Evolutionary conservation across 2,797 vertebrate species (phyloP), one percentile per base, ranked within the genome.

Genomic region (Hippoglossus hippoglossus): DNA sequence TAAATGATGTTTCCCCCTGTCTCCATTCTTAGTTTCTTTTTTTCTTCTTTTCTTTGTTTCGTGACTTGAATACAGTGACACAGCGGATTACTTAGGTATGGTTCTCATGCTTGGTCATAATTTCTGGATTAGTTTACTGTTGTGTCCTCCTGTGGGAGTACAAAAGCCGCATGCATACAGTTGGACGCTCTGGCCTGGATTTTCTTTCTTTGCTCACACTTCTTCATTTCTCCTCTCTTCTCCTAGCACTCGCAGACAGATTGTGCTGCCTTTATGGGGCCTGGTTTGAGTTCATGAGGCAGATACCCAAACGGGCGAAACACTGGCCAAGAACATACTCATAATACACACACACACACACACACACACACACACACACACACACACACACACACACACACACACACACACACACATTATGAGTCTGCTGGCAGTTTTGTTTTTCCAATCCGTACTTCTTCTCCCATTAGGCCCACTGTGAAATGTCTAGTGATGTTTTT

Each of bases 401-500:
- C 39, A 70, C 66, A 26, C 64, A 64, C 49, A 61, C 62, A 54
- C 61, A 67, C 63, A 75, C 61, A 79, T 75, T 80, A 73, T 76
- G 75, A 81, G 82, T 31, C 50, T 86, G 69, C 73, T 89, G 85
- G 88, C 83, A 90, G 80, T 78, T 84, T 81, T 92, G 83, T 90
- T 91, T 92, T 89, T 89, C 80, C 81, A 82, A 81, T 82, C 79
- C 84, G 61, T 88, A 84, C 81, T 68, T 89, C 77, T 87, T 87
- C 80, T 90, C 87, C 82, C 81, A 82, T 92, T 86, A 88, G 87
- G 72, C 84, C 60, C 74, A 80, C 83, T 87, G 83, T 89, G 81
- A 88, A 87, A 85, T 88, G 81, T 89, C 81, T 66, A 85, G 86
- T 88, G 82, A 89, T 90, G 81, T 88, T 90, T 88, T 91, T 80